Evolutionary conservation across 2,797 vertebrate genomes (phyloP), one percentile per base, ranked within the genome.

Genomic region (Gephyroberyx darwinii): DNA sequence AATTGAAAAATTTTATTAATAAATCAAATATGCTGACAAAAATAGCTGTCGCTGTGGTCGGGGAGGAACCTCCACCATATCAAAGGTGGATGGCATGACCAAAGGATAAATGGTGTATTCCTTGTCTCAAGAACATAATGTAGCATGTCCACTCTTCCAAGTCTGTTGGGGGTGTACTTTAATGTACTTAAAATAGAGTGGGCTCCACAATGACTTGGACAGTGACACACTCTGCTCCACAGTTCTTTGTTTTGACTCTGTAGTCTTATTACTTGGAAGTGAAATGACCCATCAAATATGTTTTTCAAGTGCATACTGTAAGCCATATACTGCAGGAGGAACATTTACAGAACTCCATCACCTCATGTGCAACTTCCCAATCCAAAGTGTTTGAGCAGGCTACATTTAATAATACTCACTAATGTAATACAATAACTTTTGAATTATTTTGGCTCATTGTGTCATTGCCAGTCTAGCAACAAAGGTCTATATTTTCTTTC

Each of bases 211-310:
- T 5, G 35, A 12, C 35, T 72, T 76, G 41, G 43, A 51, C 2
- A 4, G 30, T 50, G 13, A 8, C 41, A 43, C 41, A 43, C 41
- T 43, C 14, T 43, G 41, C 41, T 43, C 45, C 30, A 8, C 22
- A 37, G 31, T 33, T 67, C 31, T 68, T 75, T 63, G 70, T 71
- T 56, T 77, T 75, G 68, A 71, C 69, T 52, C 13, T 37, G 35
- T 45, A 14, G 41, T 43, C 41, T 14, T 43, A 30, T 30, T 53
- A 12, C 33, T 53, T 65, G 68, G 65, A 71, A 54, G 69, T 48
- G 50, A 59, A 8, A 7, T 48, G 31, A 70, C 22, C 16, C 48
- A 64, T n/a, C 67, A 50, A 26, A 30, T 61, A 7, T 43, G 17
- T 37, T 65, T 71, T 69, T 20, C 68, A 53, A 69, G 5, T 41